Base-by-base conservation (phyloP, 2,888 invertebrate species). In the Epinotia demarniana region DNA sequence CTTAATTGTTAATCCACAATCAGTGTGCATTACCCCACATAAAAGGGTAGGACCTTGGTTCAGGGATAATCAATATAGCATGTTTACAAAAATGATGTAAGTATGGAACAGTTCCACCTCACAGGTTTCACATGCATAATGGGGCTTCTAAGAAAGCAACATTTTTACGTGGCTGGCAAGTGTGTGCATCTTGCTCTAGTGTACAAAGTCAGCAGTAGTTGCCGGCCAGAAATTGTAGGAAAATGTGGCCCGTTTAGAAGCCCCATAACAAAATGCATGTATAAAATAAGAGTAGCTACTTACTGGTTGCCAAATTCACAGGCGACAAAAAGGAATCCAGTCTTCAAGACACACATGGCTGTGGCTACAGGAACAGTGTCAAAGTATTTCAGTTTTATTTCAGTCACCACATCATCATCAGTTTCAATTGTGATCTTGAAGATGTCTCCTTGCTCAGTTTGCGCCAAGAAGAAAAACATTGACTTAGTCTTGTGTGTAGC, bases 301-400 rank as follows among this genome's bases (percentile, higher is more conserved):
- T 95, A 99, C 99, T 99, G 99, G 94, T 99, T 99, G 83, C 99
- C 99, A 96, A 99, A 99, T 93, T 99, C 99, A 43, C 98, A 97
- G 1, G 99, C 99, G 12, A 99, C 98, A 94, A 99, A 99, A 19
- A 99, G 93, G 89, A 99, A 99, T 2, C 99, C 99, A 74, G 99
- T 99, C 90, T 99, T 99, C 77, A 99, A 93, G 43, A 99, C 99
- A 93, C 99, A 99, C 98, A 99, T 98, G 0, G 99, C 96, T 19
- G 98, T 96, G 0, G 99, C 98, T 3, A 99, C 98, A 9, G 99
- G 99, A 3, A 99, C 99, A 0, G 99, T 99, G 88, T 99, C 99
- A 91, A 99, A 99, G 92, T 99, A 99, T 87, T 99, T 99, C 13
- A 99, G 92, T 85, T 99, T 99, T 79, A 99, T 99, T 94, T 99